Conservation (phyloP, 2,888 invertebrate genomes). For the Acleris literana region DNA sequence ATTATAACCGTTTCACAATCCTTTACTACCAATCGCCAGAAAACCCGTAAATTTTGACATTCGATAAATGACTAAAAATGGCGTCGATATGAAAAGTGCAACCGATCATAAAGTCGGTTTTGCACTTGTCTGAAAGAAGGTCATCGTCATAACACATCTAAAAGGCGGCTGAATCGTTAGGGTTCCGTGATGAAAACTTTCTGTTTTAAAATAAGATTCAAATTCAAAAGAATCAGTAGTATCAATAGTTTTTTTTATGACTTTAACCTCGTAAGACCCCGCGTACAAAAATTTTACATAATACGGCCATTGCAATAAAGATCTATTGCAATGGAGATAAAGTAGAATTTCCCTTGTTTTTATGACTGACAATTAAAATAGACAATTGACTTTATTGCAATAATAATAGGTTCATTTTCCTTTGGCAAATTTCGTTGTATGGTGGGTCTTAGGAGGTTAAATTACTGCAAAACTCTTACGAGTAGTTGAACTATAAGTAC, state of each 20-base stretch:
- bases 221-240: background rate
- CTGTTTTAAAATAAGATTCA: background rate
- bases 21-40: conserved; percentile 21
- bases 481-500: no score
- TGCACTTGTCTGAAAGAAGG: conserved; percentile 55
- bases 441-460: no score
- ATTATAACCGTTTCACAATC: background rate
- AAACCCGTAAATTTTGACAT: conserved; percentile 26
- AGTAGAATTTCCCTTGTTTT: no score
- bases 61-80: conserved; percentile 50
- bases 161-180: conserved; percentile 48
- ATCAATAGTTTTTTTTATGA: background rate
- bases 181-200: conserved; percentile 54
- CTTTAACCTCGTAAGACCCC: no score
- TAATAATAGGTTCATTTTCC: no score
- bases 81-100: conserved; percentile 57
- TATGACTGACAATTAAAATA: no score
- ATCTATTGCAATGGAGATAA: no score
- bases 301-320: no score
- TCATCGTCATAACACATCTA: conserved; percentile 39
- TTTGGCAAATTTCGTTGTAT: no score
- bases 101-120: conserved; percentile 55
- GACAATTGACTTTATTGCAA: no score
- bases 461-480: no score
- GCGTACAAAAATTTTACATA: no score